phyloP scores from a whole-genome alignment of 37 sponge, comb jelly and placozoan genomes.

The Dysidea cf. avara region DNA sequence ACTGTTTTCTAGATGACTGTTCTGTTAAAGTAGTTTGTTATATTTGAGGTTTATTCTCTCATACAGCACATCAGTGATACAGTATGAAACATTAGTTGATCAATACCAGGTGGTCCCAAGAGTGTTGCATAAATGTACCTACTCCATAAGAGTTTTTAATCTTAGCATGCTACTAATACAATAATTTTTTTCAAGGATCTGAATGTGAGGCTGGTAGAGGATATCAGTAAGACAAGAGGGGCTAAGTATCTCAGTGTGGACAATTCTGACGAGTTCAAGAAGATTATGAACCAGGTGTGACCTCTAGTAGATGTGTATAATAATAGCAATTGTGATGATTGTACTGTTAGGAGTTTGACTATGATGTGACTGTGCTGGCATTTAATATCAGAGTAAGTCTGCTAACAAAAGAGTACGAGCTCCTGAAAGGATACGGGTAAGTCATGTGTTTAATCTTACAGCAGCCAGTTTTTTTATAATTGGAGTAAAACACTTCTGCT shows the following conservation, averaged over 20 bases:
- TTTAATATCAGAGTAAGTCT: conserved; percentile 43
- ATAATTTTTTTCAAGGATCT: too few species aligned
- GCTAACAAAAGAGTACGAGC: conserved; percentile 1
- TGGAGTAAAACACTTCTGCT: too few species aligned
- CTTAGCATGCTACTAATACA: too few species aligned
- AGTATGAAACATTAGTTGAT: too few species aligned
- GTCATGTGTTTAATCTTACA: background rate
- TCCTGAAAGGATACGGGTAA: conserved; percentile 57
- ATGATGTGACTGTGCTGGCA: conserved; percentile 55
- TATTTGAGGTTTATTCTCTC: too few species aligned
- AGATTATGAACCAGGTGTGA: conserved; percentile 38
- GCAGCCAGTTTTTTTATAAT: background rate
- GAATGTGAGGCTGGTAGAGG: conserved; percentile 43
- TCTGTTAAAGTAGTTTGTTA: too few species aligned
- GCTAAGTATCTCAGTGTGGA: conserved; percentile 49
- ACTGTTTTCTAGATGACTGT: too few species aligned
- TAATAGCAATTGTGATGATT: background rate
- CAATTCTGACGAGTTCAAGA: conserved; percentile 24
- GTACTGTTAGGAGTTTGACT: conserved; percentile 50
- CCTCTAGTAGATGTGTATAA: background rate
- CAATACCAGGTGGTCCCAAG: too few species aligned
- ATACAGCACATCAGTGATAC: too few species aligned
- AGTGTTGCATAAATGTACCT: too few species aligned
- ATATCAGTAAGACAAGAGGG: conserved; percentile 40
- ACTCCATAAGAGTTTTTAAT: too few species aligned